Base-by-base conservation (phyloP, 1,140 invertebrate genomes). In the Zaprionus nigranus region DNA sequence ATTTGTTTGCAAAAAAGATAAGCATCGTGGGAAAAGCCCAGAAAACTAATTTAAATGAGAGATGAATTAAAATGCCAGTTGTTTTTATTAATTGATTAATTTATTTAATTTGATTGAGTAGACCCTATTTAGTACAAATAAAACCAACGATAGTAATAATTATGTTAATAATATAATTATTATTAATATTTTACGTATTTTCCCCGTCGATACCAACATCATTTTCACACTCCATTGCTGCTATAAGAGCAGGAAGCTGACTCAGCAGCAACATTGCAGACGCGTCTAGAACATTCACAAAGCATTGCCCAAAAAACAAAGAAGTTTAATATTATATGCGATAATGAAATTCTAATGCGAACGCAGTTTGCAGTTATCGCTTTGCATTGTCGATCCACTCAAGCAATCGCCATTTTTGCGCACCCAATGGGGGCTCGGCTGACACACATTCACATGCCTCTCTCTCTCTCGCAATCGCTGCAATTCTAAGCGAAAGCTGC, bases 341-440 rank as follows among this genome's bases (percentile, higher is more conserved):
- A 40, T 40, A n/a, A n/a, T 40, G 38, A 46, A 46, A 46, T 46
- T 7, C n/a, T 7, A 2, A 46, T 46, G n/a, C 0, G n/a, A n/a
- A 20, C 40, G 46, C 46, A 20, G 11, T 24, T 38, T 36, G 40
- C 61, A 38, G 9, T 70, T 51, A 51, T 28, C 40, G 30, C 40
- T 5, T 34, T 30, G 20, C 20, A 51, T 9, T 51, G 20, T 20
- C 28, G 65, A 69, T 74, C 56, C 26, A 22, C 13, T n/a, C 38
- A 6, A 17, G 38, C 40, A 40, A 87, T 90, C 85, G 85, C 85
- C 85, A 88, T 88, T 88, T 88, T 82, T 60, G 72, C 85, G 85
- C 85, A 90, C 72, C 75, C 81, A 85, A 90, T 85, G 57, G 64
- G 75, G 70, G 79, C 54, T 65, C 57, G 62, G 69, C 62, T 75